Percentiles rank a stretch among this genome's conserved stretches.
Conservation (phyloP, 2,113 vertebrate species). For the Todiramphus saurophagus region DNA sequence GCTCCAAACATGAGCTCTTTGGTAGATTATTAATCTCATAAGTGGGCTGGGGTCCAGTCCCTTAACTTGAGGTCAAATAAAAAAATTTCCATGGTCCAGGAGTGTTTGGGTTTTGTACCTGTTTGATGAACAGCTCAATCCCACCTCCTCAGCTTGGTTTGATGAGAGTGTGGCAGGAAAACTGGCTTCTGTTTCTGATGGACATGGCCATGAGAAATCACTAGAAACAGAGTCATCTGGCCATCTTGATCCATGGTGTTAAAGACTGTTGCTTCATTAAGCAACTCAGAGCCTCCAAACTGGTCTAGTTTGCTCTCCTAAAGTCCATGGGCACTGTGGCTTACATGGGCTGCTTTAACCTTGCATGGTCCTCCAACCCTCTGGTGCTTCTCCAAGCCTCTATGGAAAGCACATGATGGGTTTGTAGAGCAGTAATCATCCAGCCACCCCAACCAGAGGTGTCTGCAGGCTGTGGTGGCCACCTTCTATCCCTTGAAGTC, state of each 20-base stretch:
- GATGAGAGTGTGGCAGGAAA: background rate
- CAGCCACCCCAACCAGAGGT: background rate
- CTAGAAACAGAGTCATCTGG: background rate
- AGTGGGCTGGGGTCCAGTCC: background rate
- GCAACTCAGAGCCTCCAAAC: background rate
- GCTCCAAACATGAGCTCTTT: background rate
- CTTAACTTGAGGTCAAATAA: background rate
- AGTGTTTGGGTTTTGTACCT: background rate
- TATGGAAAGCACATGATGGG: accelerated
- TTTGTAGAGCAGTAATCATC: background rate
- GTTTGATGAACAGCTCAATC: background rate
- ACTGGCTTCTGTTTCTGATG: background rate
- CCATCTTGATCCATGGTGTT: background rate
- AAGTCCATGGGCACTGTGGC: background rate
- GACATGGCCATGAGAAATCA: background rate
- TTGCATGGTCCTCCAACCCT: accelerated
- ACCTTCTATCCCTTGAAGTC: accelerated
- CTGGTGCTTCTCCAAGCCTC: background rate
- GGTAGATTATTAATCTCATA: background rate
- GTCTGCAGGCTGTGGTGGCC: background rate
- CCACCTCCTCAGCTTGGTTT: background rate
- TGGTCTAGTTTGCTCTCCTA: background rate
- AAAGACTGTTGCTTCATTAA: background rate
- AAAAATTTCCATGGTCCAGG: background rate
- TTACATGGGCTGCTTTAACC: background rate